phyloP scores from a whole-genome alignment of 2,888 invertebrate species.

The Aphodius granarius region DNA sequence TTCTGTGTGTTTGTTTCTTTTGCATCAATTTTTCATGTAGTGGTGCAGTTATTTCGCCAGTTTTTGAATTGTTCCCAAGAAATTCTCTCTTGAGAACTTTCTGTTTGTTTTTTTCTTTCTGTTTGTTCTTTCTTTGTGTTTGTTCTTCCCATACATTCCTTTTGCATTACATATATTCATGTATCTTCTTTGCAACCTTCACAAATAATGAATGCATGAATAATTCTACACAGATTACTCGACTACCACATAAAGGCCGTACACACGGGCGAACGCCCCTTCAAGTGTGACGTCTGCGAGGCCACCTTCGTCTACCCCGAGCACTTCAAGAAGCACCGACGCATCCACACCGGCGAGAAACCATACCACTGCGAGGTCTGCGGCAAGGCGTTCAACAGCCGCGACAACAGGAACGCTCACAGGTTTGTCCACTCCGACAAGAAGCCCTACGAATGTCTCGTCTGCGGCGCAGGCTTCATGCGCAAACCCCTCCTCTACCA shows the following conservation, averaged over 20 bases:
- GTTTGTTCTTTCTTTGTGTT: too few species aligned
- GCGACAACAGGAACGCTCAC: constrained; percentile 84
- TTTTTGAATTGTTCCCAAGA: too few species aligned
- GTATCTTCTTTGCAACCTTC: too few species aligned
- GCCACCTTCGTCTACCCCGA: constrained; percentile 83
- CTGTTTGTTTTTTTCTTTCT: too few species aligned
- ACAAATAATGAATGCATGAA: too few species aligned
- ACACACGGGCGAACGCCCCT: constrained; percentile 79
- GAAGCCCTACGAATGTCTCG: constrained; percentile 82
- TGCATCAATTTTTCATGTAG: too few species aligned
- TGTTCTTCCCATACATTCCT: too few species aligned
- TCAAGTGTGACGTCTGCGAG: constrained; percentile 71
- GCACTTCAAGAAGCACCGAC: constrained; percentile 77
- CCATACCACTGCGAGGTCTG: constrained; percentile 61
- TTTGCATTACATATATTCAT: too few species aligned
- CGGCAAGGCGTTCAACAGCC: constrained; percentile 80
- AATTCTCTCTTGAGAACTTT: too few species aligned
- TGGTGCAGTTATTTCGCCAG: too few species aligned
- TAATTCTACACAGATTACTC: constrained; percentile 60
- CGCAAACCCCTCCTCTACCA: constrained; percentile 75
- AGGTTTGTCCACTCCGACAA: constrained; percentile 84
- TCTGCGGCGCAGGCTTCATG: constrained; percentile 83
- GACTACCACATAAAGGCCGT: constrained; percentile 82
- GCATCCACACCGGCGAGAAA: constrained; percentile 70
- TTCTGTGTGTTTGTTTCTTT: too few species aligned